phyloP scores from a whole-genome alignment of 37 sponge, comb jelly and placozoan genomes.

The Sycon ciliatum region DNA sequence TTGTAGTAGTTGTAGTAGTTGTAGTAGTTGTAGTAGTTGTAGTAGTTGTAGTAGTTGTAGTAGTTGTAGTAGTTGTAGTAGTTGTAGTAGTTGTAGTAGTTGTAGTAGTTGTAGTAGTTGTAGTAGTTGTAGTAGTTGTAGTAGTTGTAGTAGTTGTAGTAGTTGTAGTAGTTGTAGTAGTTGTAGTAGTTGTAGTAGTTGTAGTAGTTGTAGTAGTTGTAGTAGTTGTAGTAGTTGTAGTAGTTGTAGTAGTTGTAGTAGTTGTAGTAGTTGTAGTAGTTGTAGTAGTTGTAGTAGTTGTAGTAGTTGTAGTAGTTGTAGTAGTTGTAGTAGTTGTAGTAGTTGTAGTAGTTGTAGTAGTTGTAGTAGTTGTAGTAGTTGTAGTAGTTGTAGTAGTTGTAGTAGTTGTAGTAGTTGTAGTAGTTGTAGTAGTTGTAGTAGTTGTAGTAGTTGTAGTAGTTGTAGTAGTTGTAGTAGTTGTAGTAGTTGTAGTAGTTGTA shows the following conservation, averaged over 20 bases:
- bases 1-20: slow-evolving; percentile 6
- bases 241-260: slow-evolving; percentile 6
- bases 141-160: slow-evolving; percentile 8
- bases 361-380: slow-evolving; percentile 6
- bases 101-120: slow-evolving; percentile 8
- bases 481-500: slow-evolving; percentile 6
- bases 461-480: slow-evolving; percentile 8
- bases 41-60: slow-evolving; percentile 8
- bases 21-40: slow-evolving; percentile 8
- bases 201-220: background rate
- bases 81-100: slow-evolving; percentile 8
- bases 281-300: slow-evolving; percentile 8
- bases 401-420: slow-evolving; percentile 8
- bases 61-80: slow-evolving; percentile 6
- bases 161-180: slow-evolving; percentile 8
- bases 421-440: slow-evolving; percentile 6
- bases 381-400: slow-evolving; percentile 8
- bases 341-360: slow-evolving; percentile 8
- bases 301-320: slow-evolving; percentile 6
- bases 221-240: slow-evolving; percentile 1
- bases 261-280: slow-evolving; percentile 8
- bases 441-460: slow-evolving; percentile 8
- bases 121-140: slow-evolving; percentile 6
- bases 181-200: slow-evolving; percentile 6
- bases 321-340: slow-evolving; percentile 8